A percentile compares a stretch with the other conserved stretches of the same genome.
Conservation (phyloP, 2,888 invertebrate species). For the Tipula unca region DNA sequence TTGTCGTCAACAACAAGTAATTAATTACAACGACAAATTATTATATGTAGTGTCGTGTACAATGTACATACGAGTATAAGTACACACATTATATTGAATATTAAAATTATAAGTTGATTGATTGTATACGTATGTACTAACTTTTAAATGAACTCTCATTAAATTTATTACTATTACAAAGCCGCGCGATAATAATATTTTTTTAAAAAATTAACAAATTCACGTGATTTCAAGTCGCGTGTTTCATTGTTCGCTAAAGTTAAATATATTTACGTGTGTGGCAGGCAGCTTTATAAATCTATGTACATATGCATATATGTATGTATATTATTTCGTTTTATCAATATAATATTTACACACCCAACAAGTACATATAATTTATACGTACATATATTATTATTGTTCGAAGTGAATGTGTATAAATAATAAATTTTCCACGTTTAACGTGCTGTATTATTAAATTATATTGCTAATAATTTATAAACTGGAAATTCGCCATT, state of each 20-base stretch:
- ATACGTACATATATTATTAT: too few relatives aligned
- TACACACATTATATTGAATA: too few relatives aligned
- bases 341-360: not conserved
- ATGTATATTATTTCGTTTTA: not conserved
- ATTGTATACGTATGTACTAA: not conserved
- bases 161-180: not conserved
- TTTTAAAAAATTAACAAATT: not conserved
- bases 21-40: too few relatives aligned
- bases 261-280: not conserved
- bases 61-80: too few relatives aligned
- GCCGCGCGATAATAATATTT: not conserved
- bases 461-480: not conserved
- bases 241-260: not conserved
- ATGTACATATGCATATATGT: too few relatives aligned
- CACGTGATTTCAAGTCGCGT: not conserved
- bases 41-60: too few relatives aligned
- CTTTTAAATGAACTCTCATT: not conserved
- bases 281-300: not conserved
- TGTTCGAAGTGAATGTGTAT: not conserved
- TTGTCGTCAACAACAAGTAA: too few relatives aligned
- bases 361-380: not conserved
- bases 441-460: not conserved
- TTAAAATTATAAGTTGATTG: too few relatives aligned
- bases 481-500: not conserved
- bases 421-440: constrained; percentile 8